These are phyloP conservation scores for Myodes glareolus DNA, from an alignment of 2,113 vertebrate genomes.

Conservation along the genomic window DNA sequence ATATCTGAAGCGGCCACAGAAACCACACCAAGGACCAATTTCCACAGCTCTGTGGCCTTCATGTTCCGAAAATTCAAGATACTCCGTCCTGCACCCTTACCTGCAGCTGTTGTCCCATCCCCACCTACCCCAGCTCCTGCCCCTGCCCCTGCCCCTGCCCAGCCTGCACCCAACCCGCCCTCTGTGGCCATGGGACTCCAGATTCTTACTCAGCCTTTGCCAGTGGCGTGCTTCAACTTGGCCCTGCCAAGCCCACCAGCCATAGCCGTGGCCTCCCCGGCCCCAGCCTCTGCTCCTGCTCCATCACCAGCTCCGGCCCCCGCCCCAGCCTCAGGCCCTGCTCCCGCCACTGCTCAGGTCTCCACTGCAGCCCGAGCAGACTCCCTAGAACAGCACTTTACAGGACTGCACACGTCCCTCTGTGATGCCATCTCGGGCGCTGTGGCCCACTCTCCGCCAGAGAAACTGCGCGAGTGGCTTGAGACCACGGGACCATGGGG, in stretches of 20 bases:
- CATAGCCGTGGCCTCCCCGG: conserved; percentile 80
- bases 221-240: conserved; percentile 79
- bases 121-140: neutral
- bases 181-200: neutral
- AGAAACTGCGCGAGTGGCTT: conserved; percentile 85
- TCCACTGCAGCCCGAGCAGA: accelerated
- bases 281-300: conserved; percentile 50
- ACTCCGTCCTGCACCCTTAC: conserved; percentile 30
- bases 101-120: neutral
- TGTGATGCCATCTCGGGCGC: conserved; percentile 86
- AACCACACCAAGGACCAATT: conserved; percentile 72
- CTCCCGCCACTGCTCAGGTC: accelerated
- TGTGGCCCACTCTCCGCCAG: conserved; percentile 84
- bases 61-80: conserved; percentile 88
- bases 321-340: neutral
- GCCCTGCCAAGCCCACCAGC: conserved; percentile 69
- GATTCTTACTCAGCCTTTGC: conserved; percentile 78
- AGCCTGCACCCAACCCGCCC: neutral
- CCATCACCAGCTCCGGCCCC: neutral
- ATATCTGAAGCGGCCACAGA: neutral
- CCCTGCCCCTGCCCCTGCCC: neutral
- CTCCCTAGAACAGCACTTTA: conserved; percentile 86
- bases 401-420: conserved; percentile 89
- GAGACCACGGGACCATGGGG: conserved; percentile 77
- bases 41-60: conserved; percentile 86